A percentile compares a stretch with the other conserved stretches of the same genome.
These are phyloP conservation scores for Forbesichthys papilliferus DNA, from an alignment of 2,113 vertebrate genomes.

Conservation along the genomic window DNA sequence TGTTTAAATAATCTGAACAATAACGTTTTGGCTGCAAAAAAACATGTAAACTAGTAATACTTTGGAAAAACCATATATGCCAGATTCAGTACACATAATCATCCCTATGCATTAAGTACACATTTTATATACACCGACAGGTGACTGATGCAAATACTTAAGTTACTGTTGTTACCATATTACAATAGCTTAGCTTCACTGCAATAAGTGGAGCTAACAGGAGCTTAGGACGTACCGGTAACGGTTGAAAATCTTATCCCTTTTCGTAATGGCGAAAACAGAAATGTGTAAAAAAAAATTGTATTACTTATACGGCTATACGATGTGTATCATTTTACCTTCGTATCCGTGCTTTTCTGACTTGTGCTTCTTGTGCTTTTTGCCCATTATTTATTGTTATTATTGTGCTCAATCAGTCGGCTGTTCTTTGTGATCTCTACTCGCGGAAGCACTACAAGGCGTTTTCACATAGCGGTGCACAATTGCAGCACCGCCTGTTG, in stretches of 20 bases:
- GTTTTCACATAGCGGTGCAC: background rate
- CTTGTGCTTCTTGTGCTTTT: conserved; percentile 96
- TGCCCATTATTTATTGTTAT: conserved; percentile 84
- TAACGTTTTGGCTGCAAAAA: too few species aligned
- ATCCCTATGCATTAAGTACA: too few species aligned
- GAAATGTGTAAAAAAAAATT: background rate
- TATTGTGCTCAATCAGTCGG: background rate
- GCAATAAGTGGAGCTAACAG: background rate
- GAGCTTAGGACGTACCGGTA: background rate
- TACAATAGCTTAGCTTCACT: too few species aligned
- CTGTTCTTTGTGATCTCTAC: conserved; percentile 3
- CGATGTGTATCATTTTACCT: conserved; percentile 67
- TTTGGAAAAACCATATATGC: too few species aligned
- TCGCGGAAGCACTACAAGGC: conserved; percentile 18
- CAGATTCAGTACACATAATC: too few species aligned
- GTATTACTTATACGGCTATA: accelerated
- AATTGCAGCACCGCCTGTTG: conserved; percentile 32
- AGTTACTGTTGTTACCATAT: too few species aligned
- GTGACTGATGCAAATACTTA: too few species aligned
- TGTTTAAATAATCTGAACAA: too few species aligned
- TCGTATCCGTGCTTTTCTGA: conserved; percentile 88
- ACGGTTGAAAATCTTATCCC: background rate
- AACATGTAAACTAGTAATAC: too few species aligned
- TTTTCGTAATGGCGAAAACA: background rate
- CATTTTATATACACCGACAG: too few species aligned